A percentile compares a stretch with the other conserved stretches of the same genome.
These are phyloP conservation scores for Gulo gulo DNA, from an alignment of 2,113 vertebrate species.

Conservation along the genomic window DNA sequence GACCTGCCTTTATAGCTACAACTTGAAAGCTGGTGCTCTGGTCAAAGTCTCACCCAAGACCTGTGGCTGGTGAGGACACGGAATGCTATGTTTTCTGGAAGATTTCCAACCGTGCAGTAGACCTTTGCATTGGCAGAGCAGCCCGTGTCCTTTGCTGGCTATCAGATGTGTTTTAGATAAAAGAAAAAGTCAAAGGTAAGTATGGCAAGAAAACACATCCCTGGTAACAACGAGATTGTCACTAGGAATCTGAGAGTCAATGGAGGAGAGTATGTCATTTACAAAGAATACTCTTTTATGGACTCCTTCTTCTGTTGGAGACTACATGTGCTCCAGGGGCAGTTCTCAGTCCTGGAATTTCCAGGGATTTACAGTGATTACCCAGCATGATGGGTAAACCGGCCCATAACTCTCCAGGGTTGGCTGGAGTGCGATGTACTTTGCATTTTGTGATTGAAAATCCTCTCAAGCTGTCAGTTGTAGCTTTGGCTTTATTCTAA, in stretches of 20 bases:
- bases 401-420: neutral
- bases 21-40: neutral
- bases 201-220: neutral
- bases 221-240: neutral
- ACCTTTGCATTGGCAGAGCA: neutral
- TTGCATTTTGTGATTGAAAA: neutral
- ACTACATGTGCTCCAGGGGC: neutral
- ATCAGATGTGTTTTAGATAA: neutral
- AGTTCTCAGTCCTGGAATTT: neutral
- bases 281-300: neutral
- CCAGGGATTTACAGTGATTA: neutral
- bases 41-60: neutral
- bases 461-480: slow-evolving; percentile 51
- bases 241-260: neutral
- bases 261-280: neutral
- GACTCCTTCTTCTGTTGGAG: neutral
- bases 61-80: neutral
- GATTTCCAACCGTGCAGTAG: fast-evolving
- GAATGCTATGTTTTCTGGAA: neutral
- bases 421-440: neutral
- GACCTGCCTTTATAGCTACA: neutral
- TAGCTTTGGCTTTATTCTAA: slow-evolving; percentile 64
- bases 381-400: neutral
- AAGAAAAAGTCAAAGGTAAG: neutral
- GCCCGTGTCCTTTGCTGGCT: neutral